phyloP scores from a whole-genome alignment of 2,888 invertebrate genomes.

The Limnephilus lunatus region DNA sequence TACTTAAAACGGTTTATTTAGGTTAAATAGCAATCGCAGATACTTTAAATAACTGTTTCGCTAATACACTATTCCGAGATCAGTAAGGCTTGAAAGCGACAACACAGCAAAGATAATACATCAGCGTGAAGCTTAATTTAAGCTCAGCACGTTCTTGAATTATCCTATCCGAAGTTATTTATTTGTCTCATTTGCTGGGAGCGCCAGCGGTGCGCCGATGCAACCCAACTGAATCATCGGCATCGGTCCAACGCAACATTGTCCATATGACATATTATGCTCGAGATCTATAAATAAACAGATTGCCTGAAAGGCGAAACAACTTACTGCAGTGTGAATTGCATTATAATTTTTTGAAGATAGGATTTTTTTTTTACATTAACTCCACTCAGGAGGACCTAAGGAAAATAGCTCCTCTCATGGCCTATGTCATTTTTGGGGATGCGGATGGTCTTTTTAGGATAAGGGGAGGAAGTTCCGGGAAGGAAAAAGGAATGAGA shows the following conservation, averaged over 20 bases:
- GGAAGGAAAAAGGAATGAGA: too few relatives aligned
- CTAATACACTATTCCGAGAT: not conserved
- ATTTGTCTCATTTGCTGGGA: not conserved
- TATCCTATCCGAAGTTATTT: slow-evolving; percentile 17
- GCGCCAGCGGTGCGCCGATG: not conserved
- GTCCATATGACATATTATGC: not conserved
- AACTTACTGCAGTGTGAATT: not conserved
- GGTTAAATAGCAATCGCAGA: not conserved
- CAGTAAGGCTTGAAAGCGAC: not conserved
- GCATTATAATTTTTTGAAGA: not conserved
- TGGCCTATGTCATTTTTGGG: too few relatives aligned
- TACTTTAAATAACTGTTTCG: not conserved
- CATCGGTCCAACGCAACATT: not conserved
- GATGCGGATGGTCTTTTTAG: too few relatives aligned
- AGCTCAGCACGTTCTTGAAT: slow-evolving; percentile 12
- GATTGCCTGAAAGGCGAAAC: not conserved
- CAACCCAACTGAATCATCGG: not conserved
- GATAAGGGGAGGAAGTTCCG: too few relatives aligned
- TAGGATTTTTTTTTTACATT: not conserved
- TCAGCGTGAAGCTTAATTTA: slow-evolving; percentile 3
- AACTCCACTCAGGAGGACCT: too few relatives aligned
- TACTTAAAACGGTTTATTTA: too few relatives aligned
- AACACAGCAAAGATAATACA: not conserved
- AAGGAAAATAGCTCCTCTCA: too few relatives aligned
- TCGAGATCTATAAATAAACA: not conserved